Evolutionary conservation across 1,140 invertebrate genomes (phyloP).

Genomic region (Zaprionus lachaisei): DNA sequence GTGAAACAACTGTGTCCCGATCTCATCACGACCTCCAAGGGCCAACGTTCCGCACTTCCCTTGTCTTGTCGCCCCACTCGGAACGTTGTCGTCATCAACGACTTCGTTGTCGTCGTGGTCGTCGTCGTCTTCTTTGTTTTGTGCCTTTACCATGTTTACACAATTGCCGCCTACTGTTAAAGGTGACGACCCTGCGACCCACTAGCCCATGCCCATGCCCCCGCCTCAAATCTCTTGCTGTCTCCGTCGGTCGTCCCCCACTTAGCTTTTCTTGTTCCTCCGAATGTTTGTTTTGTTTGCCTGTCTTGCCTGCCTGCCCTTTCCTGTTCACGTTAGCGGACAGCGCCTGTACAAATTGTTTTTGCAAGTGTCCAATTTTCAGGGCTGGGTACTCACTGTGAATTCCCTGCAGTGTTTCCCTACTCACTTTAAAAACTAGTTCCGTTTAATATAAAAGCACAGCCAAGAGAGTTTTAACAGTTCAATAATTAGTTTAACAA

Average conservation of each 20-base stretch:
- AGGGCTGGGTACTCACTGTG: constrained; percentile 50
- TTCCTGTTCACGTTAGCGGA: constrained; percentile 33
- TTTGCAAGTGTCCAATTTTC: constrained; percentile 55
- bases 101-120: constrained; percentile 21
- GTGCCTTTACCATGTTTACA: constrained; percentile 64
- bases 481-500: neutral
- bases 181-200: constrained; percentile 67
- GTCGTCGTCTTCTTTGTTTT: constrained; percentile 33
- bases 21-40: constrained; percentile 61
- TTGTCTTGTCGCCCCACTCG: neutral
- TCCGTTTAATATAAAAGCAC: neutral
- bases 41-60: constrained; percentile 27
- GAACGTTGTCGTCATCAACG: constrained; percentile 19
- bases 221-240: constrained; percentile 1
- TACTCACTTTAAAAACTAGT: neutral
- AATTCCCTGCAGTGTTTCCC: neutral
- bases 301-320: constrained; percentile 24
- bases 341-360: constrained; percentile 60
- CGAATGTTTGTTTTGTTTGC: constrained; percentile 46
- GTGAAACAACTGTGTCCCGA: constrained; percentile 35
- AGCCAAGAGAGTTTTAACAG: neutral
- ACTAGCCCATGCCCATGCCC: constrained; percentile 43
- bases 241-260: constrained; percentile 7
- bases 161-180: constrained; percentile 73
- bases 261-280: constrained; percentile 36